Conservation (phyloP, 2,797 vertebrate species). For the Sebastes vulpes region DNA sequence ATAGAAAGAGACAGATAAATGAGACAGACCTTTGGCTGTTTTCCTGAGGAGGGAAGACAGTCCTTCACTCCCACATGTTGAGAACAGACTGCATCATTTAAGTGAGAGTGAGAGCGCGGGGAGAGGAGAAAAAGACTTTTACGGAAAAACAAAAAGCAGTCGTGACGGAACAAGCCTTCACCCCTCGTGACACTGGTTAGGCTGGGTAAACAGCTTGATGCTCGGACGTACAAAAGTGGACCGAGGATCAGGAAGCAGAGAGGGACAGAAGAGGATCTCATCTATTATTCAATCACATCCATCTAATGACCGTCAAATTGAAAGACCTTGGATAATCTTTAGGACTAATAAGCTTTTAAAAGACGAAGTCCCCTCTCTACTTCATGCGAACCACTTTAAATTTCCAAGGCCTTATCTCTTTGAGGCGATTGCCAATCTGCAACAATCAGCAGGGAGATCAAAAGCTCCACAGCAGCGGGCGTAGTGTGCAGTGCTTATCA, state of each 20-base stretch:
- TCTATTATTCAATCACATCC: conserved; percentile 68
- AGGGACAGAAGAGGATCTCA: conserved; percentile 56
- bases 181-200: conserved; percentile 21
- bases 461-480: conserved; percentile 44
- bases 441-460: conserved; percentile 71
- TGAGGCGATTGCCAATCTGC: conserved; percentile 61
- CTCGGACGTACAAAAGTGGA: conserved; percentile 39
- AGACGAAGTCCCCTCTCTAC: conserved; percentile 57
- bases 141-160: conserved; percentile 52
- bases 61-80: conserved; percentile 55
- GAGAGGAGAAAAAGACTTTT: conserved; percentile 42
- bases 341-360: conserved; percentile 70
- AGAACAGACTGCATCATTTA: conserved; percentile 62
- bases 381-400: conserved; percentile 45
- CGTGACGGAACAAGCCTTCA: conserved; percentile 22
- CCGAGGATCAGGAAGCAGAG: conserved; percentile 45
- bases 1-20: conserved; percentile 56
- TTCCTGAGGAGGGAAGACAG: conserved; percentile 36
- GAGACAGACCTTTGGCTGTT: conserved; percentile 54
- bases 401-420: conserved; percentile 64
- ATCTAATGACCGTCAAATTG: conserved; percentile 71
- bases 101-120: conserved; percentile 35
- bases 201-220: conserved; percentile 19
- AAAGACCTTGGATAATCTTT: conserved; percentile 71
- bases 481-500: conserved; percentile 31